Conservation (phyloP, 2,888 invertebrate genomes). For the Caenorhabditis sp. region DNA sequence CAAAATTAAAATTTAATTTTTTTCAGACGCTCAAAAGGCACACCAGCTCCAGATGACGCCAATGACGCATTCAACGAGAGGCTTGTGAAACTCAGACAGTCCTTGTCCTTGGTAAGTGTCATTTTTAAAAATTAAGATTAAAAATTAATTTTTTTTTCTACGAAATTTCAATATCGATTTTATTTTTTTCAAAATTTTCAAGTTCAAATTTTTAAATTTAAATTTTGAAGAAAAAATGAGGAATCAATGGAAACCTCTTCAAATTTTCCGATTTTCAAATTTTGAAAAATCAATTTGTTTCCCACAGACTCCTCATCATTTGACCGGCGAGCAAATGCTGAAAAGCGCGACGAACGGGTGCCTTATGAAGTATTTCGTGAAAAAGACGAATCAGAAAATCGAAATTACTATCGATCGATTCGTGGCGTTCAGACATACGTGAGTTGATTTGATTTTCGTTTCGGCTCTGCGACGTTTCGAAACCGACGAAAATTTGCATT, state of each 20-base stretch:
- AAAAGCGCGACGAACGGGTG: conserved; percentile 45
- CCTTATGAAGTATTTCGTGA: conserved; percentile 37
- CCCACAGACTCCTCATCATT: conserved; percentile 56
- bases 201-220: too few relatives aligned
- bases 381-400: conserved; percentile 42
- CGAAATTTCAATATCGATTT: too few relatives aligned
- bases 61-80: conserved; percentile 39
- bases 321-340: conserved; percentile 61
- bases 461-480: too few relatives aligned
- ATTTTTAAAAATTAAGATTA: background rate
- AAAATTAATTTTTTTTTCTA: too few relatives aligned
- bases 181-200: too few relatives aligned
- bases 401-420: conserved; percentile 55
- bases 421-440: conserved; percentile 59
- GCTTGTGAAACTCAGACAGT: conserved; percentile 25
- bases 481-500: too few relatives aligned
- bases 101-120: conserved; percentile 33
- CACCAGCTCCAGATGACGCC: background rate
- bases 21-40: conserved; percentile 7
- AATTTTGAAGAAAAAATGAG: too few relatives aligned
- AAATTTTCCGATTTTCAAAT: background rate
- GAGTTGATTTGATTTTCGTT: background rate
- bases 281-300: background rate
- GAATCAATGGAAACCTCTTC: too few relatives aligned
- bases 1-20: background rate